Evolutionary conservation across 2,888 invertebrate genomes (phyloP).

Genomic region (Calephelis perditalis): DNA sequence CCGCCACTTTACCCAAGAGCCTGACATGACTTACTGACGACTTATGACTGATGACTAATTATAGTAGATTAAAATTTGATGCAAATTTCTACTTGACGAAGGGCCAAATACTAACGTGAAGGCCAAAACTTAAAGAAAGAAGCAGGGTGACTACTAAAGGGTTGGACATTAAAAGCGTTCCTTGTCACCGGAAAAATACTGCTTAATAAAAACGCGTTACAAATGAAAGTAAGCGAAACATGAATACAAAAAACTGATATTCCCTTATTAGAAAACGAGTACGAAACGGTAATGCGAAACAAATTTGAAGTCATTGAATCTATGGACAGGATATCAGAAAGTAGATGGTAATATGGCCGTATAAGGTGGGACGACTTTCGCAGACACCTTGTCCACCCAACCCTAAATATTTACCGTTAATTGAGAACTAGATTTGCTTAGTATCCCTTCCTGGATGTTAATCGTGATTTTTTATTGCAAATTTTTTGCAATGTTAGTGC

Average conservation of each 20-base stretch:
- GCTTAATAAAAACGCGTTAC: neutral
- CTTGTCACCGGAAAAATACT: neutral
- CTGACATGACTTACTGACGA: too few relatives aligned
- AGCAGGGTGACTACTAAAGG: too few relatives aligned
- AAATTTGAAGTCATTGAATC: slow-evolving; percentile 6
- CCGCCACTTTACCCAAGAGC: too few relatives aligned
- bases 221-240: slow-evolving; percentile 1
- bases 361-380: slow-evolving; percentile 52
- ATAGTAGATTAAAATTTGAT: too few relatives aligned
- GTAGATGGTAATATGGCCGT: slow-evolving; percentile 39
- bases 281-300: neutral
- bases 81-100: too few relatives aligned
- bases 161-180: neutral
- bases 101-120: too few relatives aligned
- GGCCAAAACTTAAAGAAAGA: too few relatives aligned
- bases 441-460: neutral
- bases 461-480: too few relatives aligned
- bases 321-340: slow-evolving; percentile 50
- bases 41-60: too few relatives aligned
- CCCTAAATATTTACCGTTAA: neutral
- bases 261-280: neutral
- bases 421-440: neutral
- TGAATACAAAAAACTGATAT: neutral
- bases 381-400: slow-evolving; percentile 11
- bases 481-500: too few relatives aligned